phyloP scores from a whole-genome alignment of 2,888 invertebrate genomes.

The Andrena minutula region DNA sequence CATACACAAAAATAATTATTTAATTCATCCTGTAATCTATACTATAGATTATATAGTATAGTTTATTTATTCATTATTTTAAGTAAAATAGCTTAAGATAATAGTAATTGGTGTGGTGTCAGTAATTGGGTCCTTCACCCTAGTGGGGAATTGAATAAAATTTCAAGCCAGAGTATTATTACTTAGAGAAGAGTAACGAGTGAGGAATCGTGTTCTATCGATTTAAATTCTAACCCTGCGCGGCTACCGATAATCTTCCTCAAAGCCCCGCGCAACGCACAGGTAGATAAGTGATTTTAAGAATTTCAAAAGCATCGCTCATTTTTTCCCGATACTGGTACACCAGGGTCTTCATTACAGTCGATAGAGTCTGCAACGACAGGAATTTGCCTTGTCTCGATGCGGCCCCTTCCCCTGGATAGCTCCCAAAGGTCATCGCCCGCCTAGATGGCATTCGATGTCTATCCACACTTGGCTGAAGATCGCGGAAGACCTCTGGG shows the following conservation, averaged over 20 bases:
- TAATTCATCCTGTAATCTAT: too few species aligned
- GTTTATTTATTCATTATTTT: too few species aligned
- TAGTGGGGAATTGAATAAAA: neutral
- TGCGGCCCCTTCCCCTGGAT: neutral
- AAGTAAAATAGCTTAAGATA: too few species aligned
- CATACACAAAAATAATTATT: too few species aligned
- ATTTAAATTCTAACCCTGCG: too few species aligned
- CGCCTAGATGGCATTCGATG: conserved; percentile 6
- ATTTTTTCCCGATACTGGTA: neutral
- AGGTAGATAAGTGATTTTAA: neutral
- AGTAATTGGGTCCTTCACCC: too few species aligned
- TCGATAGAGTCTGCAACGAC: conserved; percentile 24
- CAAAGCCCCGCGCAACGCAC: too few species aligned
- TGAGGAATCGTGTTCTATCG: too few species aligned
- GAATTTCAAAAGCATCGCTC: neutral
- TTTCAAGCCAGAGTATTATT: neutral
- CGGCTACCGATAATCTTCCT: too few species aligned
- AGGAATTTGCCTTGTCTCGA: conserved; percentile 7
- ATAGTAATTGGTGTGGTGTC: too few species aligned
- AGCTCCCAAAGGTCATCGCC: conserved; percentile 14
- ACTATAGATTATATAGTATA: too few species aligned
- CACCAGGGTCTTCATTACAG: conserved; percentile 16
- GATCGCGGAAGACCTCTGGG: conserved; percentile 8
- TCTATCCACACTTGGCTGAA: conserved; percentile 1
- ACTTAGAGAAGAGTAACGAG: too few species aligned